Conservation (phyloP, 2,113 vertebrate species). For the Empidonax alnorum region DNA sequence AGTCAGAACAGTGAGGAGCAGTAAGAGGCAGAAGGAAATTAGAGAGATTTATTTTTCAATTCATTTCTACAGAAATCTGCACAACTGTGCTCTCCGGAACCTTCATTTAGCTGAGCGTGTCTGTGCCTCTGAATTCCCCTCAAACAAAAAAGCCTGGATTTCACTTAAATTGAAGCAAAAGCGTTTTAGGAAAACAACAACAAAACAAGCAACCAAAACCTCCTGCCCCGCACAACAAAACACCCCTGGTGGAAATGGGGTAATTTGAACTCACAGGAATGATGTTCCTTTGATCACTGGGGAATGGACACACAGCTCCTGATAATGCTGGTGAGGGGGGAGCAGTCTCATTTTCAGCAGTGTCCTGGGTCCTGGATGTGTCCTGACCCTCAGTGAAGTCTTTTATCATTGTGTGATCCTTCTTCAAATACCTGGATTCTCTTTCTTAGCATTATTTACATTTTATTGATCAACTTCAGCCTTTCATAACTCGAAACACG, state of each 20-base stretch:
- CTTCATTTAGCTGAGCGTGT: fast-evolving
- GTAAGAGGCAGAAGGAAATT: background rate
- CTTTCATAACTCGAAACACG: background rate
- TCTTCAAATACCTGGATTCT: background rate
- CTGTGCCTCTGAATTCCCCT: background rate
- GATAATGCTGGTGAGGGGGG: fast-evolving
- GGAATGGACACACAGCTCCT: fast-evolving
- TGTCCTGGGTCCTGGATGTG: background rate
- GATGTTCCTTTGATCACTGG: background rate
- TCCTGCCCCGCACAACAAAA: background rate
- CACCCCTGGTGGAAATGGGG: fast-evolving
- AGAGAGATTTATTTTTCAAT: background rate
- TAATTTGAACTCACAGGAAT: background rate
- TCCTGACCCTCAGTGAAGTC: background rate
- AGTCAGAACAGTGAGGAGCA: background rate
- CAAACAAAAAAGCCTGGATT: background rate
- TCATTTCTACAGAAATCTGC: background rate
- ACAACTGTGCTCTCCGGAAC: background rate
- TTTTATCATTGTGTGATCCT: background rate
- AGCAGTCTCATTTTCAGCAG: background rate
- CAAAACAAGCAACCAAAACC: background rate
- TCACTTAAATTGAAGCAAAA: background rate
- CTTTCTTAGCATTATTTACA: background rate
- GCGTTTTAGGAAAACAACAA: background rate
- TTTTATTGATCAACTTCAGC: background rate